phyloP scores from a whole-genome alignment of 2,113 vertebrate genomes.

The Neotragus pygmaeus region DNA sequence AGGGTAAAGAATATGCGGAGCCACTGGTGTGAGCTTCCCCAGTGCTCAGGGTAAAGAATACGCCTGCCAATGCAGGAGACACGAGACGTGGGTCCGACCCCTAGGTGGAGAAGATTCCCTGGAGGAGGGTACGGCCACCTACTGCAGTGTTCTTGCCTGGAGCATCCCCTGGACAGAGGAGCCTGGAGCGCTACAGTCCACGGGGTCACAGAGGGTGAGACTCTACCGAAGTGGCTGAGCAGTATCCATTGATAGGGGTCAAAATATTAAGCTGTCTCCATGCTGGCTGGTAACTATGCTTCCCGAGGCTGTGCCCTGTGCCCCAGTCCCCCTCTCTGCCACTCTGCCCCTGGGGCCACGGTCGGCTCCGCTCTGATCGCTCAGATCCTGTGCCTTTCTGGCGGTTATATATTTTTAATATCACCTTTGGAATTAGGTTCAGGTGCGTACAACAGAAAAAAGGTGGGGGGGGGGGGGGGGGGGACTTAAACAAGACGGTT shows the following conservation, averaged over 20 bases:
- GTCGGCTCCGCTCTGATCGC: background rate
- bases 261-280: background rate
- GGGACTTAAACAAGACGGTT: background rate
- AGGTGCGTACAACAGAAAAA: background rate
- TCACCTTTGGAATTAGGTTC: background rate
- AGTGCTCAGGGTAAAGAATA: background rate
- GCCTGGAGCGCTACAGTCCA: background rate
- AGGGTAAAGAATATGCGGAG: background rate
- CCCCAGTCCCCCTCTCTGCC: background rate
- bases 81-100: background rate
- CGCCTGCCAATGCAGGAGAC: background rate
- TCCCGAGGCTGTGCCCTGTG: background rate
- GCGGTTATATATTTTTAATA: background rate
- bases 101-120: background rate
- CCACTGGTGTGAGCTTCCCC: background rate
- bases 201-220: background rate
- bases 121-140: background rate
- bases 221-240: background rate
- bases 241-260: background rate
- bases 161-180: background rate
- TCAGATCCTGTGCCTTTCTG: background rate
- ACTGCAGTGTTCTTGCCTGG: background rate
- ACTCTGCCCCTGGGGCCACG: background rate
- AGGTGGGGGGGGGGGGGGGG: rapidly evolving
- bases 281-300: background rate